Evolutionary conservation across 2,888 invertebrate genomes (phyloP).

Genomic region (Pheosia gnoma): DNA sequence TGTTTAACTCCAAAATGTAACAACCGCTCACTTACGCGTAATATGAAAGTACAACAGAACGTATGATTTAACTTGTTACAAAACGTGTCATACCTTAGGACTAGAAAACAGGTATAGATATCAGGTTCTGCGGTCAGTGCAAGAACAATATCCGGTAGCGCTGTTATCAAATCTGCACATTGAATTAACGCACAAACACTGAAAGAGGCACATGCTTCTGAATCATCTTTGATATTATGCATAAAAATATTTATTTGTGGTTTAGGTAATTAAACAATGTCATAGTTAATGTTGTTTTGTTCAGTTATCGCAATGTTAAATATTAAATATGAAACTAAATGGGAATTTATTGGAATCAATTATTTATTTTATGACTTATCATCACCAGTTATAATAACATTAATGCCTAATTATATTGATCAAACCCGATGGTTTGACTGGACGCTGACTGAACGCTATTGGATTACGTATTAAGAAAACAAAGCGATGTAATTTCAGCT

Average conservation of each 20-base stretch:
- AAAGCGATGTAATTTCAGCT: slow-evolving; percentile 71
- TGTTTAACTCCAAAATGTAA: not conserved
- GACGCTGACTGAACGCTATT: slow-evolving; percentile 51
- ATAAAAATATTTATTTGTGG: not conserved
- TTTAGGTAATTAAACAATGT: not conserved
- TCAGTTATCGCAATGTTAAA: not conserved
- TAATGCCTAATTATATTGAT: too few relatives aligned
- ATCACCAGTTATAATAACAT: too few relatives aligned
- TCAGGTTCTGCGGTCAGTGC: slow-evolving; percentile 40
- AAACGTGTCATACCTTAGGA: slow-evolving; percentile 23
- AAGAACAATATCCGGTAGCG: slow-evolving; percentile 38
- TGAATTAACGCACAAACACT: slow-evolving; percentile 12
- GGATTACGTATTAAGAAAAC: slow-evolving; percentile 66
- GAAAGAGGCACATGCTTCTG: slow-evolving; percentile 9
- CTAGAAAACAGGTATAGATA: slow-evolving; percentile 27
- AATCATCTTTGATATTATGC: not conserved
- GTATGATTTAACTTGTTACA: slow-evolving; percentile 14
- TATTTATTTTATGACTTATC: too few relatives aligned
- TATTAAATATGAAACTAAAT: too few relatives aligned
- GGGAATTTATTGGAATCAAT: too few relatives aligned
- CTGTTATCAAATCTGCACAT: slow-evolving; percentile 20
- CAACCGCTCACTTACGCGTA: not conserved
- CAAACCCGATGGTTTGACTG: slow-evolving; percentile 12
- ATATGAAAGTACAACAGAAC: slow-evolving; percentile 5
- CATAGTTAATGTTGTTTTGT: not conserved